phyloP scores from a whole-genome alignment of 2,113 vertebrate genomes.

The Pachypanchax playfairii region DNA sequence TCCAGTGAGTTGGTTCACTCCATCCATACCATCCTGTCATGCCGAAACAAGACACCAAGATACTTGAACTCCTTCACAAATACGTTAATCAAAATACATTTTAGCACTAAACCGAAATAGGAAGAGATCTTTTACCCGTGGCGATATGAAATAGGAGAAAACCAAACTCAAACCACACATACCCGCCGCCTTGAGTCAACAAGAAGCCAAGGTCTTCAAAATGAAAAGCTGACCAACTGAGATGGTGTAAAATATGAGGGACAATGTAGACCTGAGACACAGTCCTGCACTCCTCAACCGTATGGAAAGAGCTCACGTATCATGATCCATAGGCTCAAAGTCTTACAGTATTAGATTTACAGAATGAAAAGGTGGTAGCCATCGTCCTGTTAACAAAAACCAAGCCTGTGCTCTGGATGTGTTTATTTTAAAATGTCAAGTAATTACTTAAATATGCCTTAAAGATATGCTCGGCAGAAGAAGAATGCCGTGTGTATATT shows the following conservation, averaged over 20 bases:
- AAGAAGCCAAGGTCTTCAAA: slow-evolving; percentile 31
- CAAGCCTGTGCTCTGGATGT: slow-evolving; percentile 58
- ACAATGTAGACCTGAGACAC: slow-evolving; percentile 28
- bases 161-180: slow-evolving; percentile 31
- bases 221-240: slow-evolving; percentile 30
- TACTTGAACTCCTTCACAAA: too few relatives aligned
- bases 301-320: slow-evolving; percentile 41
- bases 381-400: slow-evolving; percentile 59
- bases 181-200: slow-evolving; percentile 48
- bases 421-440: slow-evolving; percentile 74
- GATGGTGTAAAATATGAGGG: slow-evolving; percentile 54
- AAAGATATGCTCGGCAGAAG: slow-evolving; percentile 62
- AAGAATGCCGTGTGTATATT: slow-evolving; percentile 71
- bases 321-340: slow-evolving; percentile 37
- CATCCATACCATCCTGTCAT: too few relatives aligned
- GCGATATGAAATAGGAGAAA: too few relatives aligned
- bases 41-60: too few relatives aligned
- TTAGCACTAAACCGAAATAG: too few relatives aligned
- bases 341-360: slow-evolving; percentile 48
- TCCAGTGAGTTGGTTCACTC: too few relatives aligned
- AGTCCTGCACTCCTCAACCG: slow-evolving; percentile 38
- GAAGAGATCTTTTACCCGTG: too few relatives aligned
- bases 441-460: slow-evolving; percentile 76
- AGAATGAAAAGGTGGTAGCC: slow-evolving; percentile 50
- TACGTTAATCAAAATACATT: too few relatives aligned